Base-by-base conservation (phyloP, 2,888 invertebrate genomes). In the Balanococcus diminutus region DNA sequence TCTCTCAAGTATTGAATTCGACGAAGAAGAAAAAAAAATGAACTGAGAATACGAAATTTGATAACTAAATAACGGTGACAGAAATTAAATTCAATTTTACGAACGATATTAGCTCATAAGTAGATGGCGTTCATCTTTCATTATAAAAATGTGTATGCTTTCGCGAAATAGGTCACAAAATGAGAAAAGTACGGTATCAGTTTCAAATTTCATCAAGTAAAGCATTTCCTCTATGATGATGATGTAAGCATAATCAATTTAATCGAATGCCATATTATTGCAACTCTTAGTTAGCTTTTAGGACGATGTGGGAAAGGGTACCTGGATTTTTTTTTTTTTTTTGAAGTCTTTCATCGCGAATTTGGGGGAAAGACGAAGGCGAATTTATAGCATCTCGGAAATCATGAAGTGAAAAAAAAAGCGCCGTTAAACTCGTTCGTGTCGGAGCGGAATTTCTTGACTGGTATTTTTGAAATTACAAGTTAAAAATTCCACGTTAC, bases 381-480 rank as follows among this genome's bases (percentile, higher is more conserved):
- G n/a, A 72, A 72, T 72, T 72, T 72, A 72, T 72, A 1, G 72
- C n/a, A 72, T 72, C 72, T 28, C 4, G n/a, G 72, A 72, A 72
- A 72, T 72, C 72, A 72, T 72, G 32, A 32, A 72, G 72, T 72
- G 72, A 72, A 72, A 31, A 72, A 72, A 72, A 72, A 61, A 67
- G 22, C 31, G 16, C 31, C 75, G 19, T 79, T 67, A 28, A 67
- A 67, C 67, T 28, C 75, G 75, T 79, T 79, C 75, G 36, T 79
- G 36, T 79, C n/a, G 19, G 16, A 32, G 36, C 36, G 75, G 28
- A 31, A 72, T 72, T 72, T 72, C 75, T 79, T 36, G 28, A 16
- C 67, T 67, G 67, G 67, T 67, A 32, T 79, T 79, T 79, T 79
- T 79, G 19, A 72, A 79, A 79, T 79, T 79, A 79, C 75, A 79